A percentile compares a stretch with the other conserved stretches of the same genome.
phyloP scores from a whole-genome alignment of 2,797 vertebrate genomes.

The Pseudotriccus pelzelni region DNA sequence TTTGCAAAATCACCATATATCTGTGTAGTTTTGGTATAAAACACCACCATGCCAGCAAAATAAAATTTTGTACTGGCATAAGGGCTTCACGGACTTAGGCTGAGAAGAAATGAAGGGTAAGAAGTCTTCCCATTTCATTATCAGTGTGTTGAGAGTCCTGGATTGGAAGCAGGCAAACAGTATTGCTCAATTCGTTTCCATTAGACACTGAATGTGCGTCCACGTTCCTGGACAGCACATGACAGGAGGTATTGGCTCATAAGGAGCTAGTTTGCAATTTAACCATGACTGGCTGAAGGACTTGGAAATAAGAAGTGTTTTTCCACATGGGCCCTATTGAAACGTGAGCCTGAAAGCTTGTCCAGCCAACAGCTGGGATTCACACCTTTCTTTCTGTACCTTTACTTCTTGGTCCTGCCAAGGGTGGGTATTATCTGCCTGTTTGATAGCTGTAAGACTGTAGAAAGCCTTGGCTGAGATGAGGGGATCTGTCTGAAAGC shows the following conservation, averaged over 20 bases:
- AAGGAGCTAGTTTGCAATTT: constrained; percentile 35
- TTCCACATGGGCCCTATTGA: not conserved
- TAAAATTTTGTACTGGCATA: not conserved
- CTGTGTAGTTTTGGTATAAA: not conserved
- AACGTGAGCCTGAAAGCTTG: constrained; percentile 1
- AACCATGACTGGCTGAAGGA: constrained; percentile 20
- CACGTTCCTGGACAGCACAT: constrained; percentile 30
- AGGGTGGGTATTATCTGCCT: not conserved
- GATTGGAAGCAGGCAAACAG: not conserved
- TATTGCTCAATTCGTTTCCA: constrained; percentile 7
- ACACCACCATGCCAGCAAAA: not conserved
- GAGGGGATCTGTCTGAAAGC: not conserved
- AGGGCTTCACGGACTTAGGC: not conserved
- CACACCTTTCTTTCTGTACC: constrained; percentile 7
- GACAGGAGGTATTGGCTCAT: constrained; percentile 27
- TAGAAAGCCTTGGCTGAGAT: not conserved
- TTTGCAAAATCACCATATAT: not conserved
- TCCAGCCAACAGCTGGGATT: not conserved
- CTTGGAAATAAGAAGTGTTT: constrained; percentile 51
- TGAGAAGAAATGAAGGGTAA: not conserved
- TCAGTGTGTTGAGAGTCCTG: not conserved
- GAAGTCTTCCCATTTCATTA: not conserved
- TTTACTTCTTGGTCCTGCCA: not conserved
- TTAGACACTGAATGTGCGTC: constrained; percentile 26
- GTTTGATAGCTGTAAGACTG: not conserved